Conservation (phyloP, 2,113 vertebrate genomes). For the Acrocephalus kingi region DNA sequence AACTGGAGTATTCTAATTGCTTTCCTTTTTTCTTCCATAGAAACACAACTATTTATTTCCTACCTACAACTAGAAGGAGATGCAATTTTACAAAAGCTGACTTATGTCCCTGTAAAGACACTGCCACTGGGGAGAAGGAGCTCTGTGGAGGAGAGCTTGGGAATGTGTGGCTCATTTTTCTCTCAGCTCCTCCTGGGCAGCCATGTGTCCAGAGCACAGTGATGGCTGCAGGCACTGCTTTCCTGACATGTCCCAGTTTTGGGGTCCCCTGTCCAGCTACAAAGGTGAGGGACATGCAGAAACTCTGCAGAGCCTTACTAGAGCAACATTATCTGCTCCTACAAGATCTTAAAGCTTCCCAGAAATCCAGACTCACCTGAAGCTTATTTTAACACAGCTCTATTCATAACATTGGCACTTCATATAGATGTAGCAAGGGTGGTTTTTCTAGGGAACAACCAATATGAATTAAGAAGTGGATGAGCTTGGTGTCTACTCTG, state of each 20-base stretch:
- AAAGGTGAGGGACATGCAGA: not conserved
- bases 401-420: not conserved
- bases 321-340: not conserved
- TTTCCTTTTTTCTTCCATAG: not conserved
- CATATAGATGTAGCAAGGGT: not conserved
- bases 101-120: not conserved
- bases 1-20: not conserved
- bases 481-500: not conserved
- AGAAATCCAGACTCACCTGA: not conserved
- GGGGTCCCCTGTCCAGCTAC: not conserved
- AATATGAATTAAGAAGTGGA: not conserved
- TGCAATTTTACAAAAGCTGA: not conserved
- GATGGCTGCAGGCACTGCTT: not conserved
- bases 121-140: not conserved
- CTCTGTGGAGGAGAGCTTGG: not conserved
- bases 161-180: not conserved
- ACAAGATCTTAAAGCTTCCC: not conserved
- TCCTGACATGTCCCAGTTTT: not conserved
- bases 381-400: not conserved
- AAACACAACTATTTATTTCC: not conserved
- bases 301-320: not conserved
- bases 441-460: not conserved
- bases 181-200: not conserved
- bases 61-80: not conserved
- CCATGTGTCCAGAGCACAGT: not conserved